A percentile compares a stretch with the other conserved stretches of the same genome.
phyloP scores from a whole-genome alignment of 2,888 invertebrate genomes.

The Netelia melanura region DNA sequence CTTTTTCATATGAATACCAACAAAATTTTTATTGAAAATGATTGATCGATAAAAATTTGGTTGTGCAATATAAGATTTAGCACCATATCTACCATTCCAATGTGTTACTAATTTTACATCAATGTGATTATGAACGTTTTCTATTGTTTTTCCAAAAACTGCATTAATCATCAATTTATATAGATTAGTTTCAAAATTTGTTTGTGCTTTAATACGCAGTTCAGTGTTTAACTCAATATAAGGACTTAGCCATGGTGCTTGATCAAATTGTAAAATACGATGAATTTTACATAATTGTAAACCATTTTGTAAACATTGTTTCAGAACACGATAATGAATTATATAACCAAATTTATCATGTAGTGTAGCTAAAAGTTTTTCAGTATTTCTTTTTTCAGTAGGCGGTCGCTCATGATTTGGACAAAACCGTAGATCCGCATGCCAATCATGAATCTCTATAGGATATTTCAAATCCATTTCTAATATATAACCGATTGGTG shows the following conservation, averaged over 20 bases:
- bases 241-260: constrained; percentile 79
- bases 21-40: constrained; percentile 67
- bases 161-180: constrained; percentile 37
- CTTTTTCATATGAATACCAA: no score
- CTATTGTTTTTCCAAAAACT: constrained; percentile 38
- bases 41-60: constrained; percentile 76
- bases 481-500: constrained; percentile 79
- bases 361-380: constrained; percentile 1
- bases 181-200: constrained; percentile 19
- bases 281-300: constrained; percentile 76
- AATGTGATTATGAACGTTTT: constrained; percentile 74
- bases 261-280: constrained; percentile 80
- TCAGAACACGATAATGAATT: background rate
- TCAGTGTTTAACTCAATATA: constrained; percentile 83
- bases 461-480: constrained; percentile 84
- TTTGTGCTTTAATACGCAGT: constrained; percentile 72
- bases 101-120: constrained; percentile 77
- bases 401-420: constrained; percentile 64
- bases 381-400: background rate
- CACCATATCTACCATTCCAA: constrained; percentile 78
- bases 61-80: constrained; percentile 75
- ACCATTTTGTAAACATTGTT: constrained; percentile 73
- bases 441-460: constrained; percentile 76
- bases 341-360: constrained; percentile 4
- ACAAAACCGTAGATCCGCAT: constrained; percentile 73